Base-by-base conservation (phyloP, 2,888 invertebrate genomes). In the Oligia fasciuncula region DNA sequence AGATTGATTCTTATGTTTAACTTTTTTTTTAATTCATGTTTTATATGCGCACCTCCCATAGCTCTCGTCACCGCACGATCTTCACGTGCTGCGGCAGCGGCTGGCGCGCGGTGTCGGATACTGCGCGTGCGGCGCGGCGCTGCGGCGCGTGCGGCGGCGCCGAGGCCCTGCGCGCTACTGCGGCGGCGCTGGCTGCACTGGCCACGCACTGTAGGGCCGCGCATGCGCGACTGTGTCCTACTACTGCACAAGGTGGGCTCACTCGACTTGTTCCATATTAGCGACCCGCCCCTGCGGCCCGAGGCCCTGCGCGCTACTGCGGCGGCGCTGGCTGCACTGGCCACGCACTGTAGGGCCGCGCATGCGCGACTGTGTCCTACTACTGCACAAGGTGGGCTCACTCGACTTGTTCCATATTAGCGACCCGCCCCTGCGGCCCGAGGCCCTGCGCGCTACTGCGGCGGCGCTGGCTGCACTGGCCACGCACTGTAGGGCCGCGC, bases 11-110 rank as follows among this genome's bases (percentile, higher is more conserved):
- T 23, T 29, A 29, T 35, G 29, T 29, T 29, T 29, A 29, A 29
- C 1, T 1, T 2, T 11, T 46, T 46, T 5, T 51, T 17, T 51
- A 0, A 40, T 40, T 6, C 40, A 40, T 40, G 40, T 40, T 40
- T 40, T 40, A 40, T 40, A 40, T 40, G 40, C 40, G 40, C 5
- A 40, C 40, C 0, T 76, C 19, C 4, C 9, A 0, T 51, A 85
- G 88, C 0, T 54, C 67, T 97, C 87, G 97, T 97, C 91, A 91
- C 80, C 90, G 93, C n/a, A 90, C 91, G n/a, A 89, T 95, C 57
- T 95, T 94, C 91, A 80, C 93, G 75, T 94, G 95, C 86, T 92
- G 93, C 87, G 91, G 82, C 73, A 81, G 77, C n/a, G 93, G 91
- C 54, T 95, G 95, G 95, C 89, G 77, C 57, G 93, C 92, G 4